A percentile compares a stretch with the other conserved stretches of the same genome.
Evolutionary conservation across 2,797 vertebrate genomes (phyloP).

Genomic region (Echeneis naucrates): DNA sequence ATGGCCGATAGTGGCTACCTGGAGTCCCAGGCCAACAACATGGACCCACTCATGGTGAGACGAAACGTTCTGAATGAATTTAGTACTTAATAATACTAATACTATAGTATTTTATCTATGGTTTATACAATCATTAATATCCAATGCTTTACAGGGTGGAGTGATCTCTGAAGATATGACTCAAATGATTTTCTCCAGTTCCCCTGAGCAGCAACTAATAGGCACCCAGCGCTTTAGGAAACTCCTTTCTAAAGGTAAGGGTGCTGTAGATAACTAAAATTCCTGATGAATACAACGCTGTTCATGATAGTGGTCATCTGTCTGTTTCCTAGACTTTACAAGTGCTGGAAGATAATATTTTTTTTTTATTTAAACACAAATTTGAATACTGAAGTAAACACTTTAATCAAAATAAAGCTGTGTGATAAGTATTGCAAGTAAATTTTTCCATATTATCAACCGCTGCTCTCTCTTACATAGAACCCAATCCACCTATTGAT

Average conservation of each 20-base stretch:
- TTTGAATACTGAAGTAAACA: background rate
- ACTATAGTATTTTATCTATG: background rate
- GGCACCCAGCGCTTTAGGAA: slow-evolving; percentile 98
- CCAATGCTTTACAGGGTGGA: slow-evolving; percentile 83
- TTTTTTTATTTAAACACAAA: too few relatives aligned
- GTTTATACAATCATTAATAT: slow-evolving; percentile 4
- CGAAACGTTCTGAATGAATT: background rate
- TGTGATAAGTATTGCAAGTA: background rate
- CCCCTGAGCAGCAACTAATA: slow-evolving; percentile 95
- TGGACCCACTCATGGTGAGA: slow-evolving; percentile 93
- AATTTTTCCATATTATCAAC: background rate
- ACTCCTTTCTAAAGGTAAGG: slow-evolving; percentile 96
- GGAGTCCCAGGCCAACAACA: slow-evolving; percentile 96
- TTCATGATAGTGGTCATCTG: background rate
- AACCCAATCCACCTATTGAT: slow-evolving; percentile 97
- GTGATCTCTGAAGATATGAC: slow-evolving; percentile 97
- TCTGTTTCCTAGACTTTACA: background rate
- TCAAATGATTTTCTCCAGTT: slow-evolving; percentile 97
- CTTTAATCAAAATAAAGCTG: background rate
- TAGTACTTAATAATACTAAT: too few relatives aligned
- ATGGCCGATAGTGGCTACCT: slow-evolving; percentile 97
- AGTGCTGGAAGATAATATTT: background rate
- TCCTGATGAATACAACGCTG: background rate
- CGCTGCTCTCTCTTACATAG: slow-evolving; percentile 71
- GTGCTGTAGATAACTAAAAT: background rate